Evolutionary conservation across 2,113 vertebrate genomes (phyloP).

Genomic region (Rhegmatorhina hoffmannsi): DNA sequence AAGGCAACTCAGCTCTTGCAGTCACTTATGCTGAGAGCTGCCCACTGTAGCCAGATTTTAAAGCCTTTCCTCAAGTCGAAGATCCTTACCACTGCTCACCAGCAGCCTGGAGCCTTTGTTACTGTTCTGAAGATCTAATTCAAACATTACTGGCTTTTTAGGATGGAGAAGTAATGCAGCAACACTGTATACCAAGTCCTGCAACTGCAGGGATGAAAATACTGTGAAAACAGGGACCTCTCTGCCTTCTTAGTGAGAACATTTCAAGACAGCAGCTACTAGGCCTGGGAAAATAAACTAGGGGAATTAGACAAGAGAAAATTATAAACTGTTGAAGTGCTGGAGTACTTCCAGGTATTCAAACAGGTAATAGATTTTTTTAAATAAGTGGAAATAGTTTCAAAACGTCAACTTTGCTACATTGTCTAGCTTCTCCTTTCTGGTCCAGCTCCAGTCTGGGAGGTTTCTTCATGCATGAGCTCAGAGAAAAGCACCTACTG

Average conservation of each 20-base stretch:
- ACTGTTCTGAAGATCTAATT: not conserved
- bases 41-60: rapidly evolving
- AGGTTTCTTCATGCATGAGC: not conserved
- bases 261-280: not conserved
- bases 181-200: not conserved
- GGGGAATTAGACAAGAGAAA: constrained; percentile 33
- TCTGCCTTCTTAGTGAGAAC: not conserved
- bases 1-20: not conserved
- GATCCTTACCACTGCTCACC: not conserved
- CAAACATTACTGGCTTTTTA: not conserved
- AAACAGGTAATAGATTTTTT: constrained; percentile 60
- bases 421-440: constrained; percentile 55
- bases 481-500: constrained; percentile 21
- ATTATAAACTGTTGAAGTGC: constrained; percentile 43
- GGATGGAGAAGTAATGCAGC: not conserved
- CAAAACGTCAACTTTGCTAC: constrained; percentile 28
- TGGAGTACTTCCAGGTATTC: constrained; percentile 64
- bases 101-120: not conserved
- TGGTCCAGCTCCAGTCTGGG: constrained; percentile 31
- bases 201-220: not conserved
- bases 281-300: constrained; percentile 16
- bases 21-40: not conserved
- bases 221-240: not conserved
- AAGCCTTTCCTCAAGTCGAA: not conserved
- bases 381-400: constrained; percentile 65